A percentile compares a stretch with the other conserved stretches of the same genome.
These are phyloP conservation scores for Dolichotis patagonum DNA, from an alignment of 2,113 vertebrate species.

Conservation along the genomic window DNA sequence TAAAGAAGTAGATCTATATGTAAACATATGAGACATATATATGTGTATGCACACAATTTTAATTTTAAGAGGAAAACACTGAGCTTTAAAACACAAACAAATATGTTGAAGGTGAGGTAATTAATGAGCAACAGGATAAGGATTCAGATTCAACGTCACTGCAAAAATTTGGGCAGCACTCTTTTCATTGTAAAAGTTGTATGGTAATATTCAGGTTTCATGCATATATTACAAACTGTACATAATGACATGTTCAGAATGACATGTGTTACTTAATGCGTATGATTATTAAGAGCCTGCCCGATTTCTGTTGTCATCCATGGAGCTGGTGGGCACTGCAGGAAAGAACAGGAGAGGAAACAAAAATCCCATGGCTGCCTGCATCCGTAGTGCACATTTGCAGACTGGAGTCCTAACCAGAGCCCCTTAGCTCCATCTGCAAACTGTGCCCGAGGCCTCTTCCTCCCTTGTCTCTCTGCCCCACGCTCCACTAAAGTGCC, in stretches of 20 bases:
- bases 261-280: not conserved
- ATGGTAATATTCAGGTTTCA: not conserved
- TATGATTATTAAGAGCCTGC: not conserved
- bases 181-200: not conserved
- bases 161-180: not conserved
- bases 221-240: not conserved
- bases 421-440: not conserved
- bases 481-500: not conserved
- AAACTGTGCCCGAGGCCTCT: too few species aligned
- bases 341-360: not conserved
- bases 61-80: not conserved
- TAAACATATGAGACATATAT: too few species aligned
- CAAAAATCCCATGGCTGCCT: not conserved
- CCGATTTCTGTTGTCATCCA: not conserved
- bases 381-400: not conserved
- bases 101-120: not conserved
- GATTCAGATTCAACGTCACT: not conserved
- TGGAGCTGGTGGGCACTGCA: not conserved
- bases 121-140: not conserved
- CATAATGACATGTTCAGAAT: not conserved
- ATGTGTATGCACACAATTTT: too few species aligned
- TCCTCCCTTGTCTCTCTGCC: not conserved
- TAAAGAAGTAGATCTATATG: not conserved
- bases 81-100: slow-evolving; percentile 12
- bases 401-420: not conserved